Evolutionary conservation across 2,113 vertebrate species (phyloP), one percentile per base, ranked within the genome.

Genomic region (Leptobrachium leishanense): DNA sequence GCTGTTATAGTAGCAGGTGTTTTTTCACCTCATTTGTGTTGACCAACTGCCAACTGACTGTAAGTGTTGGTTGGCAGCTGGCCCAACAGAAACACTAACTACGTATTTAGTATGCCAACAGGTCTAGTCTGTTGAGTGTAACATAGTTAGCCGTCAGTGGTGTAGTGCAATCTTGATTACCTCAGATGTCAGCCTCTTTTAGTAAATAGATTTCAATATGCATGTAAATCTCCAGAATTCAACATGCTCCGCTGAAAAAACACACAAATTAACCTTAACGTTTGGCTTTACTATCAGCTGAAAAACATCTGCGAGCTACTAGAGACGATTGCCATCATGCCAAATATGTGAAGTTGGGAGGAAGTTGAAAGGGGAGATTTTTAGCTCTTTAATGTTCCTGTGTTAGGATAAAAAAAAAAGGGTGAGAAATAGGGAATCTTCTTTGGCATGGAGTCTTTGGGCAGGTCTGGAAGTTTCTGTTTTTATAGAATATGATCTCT

Each of bases 301-400:
- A 93, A 94, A 91, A 92, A 85, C 92, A 93, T 91, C 91, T 93
- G 90, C 87, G 89, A 68, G 63, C 71, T 68, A 82, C 86, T 86
- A 77, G 65, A 79, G 85, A 81, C 83, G 71, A 84, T 46, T 79
- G 59, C 75, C 74, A 62, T 41, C 2, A 62, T 88, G 90, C 93
- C 91, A 92, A 88, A 85, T 85, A 86, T 81, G 74, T 84, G 85
- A 85, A 84, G 83, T 81, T 88, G 84, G 85, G 84, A 90, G 89
- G 88, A 94, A 92, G 90, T 86, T 82, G 85, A 91, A 90, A 90
- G 87, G 85, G 89, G 88, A 91, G 88, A 84, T 88, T 85, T 85
- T 92, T 91, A 88, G 88, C 84, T 90, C 85, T 81, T 90, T 90
- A 90, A 90, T 88, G 90, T 90, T 92, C 89, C 91, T 91, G 88